Conservation (phyloP, 2,113 vertebrate species). For the Peucedramus taeniatus region DNA sequence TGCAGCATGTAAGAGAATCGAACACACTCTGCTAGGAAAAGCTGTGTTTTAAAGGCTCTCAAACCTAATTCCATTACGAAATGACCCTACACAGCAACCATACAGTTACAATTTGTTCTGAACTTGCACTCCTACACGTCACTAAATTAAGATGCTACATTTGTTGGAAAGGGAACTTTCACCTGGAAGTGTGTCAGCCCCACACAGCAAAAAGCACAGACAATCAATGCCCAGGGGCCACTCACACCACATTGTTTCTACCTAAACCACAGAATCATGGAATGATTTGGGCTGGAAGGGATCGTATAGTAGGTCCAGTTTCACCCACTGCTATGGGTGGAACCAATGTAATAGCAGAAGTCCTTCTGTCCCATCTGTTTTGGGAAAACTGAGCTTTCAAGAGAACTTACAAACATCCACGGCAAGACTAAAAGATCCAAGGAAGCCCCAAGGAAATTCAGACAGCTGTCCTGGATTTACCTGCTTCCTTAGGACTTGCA, state of each 20-base stretch:
- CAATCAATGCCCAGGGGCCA: neutral
- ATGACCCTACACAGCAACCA: neutral
- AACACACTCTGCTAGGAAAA: neutral
- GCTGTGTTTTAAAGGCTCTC: neutral
- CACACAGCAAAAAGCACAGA: neutral
- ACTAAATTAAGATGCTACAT: neutral
- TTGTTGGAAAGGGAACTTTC: neutral
- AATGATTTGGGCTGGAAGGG: neutral
- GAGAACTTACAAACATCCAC: neutral
- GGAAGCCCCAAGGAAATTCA: neutral
- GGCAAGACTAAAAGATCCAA: neutral
- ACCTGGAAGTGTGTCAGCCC: neutral
- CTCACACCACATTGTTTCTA: neutral
- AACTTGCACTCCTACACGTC: neutral
- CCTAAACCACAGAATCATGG: neutral
- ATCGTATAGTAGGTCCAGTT: neutral
- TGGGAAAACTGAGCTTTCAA: neutral
- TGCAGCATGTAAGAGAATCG: neutral
- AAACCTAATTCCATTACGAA: neutral
- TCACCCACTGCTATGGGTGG: neutral
- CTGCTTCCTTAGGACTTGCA: neutral
- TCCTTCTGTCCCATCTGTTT: neutral
- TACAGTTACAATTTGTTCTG: neutral
- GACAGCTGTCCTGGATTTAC: neutral
- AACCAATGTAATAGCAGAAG: neutral